Evolutionary conservation across 1,140 invertebrate genomes (phyloP), one percentile per base, ranked within the genome.

Genomic region (Diachasma alloeum): DNA sequence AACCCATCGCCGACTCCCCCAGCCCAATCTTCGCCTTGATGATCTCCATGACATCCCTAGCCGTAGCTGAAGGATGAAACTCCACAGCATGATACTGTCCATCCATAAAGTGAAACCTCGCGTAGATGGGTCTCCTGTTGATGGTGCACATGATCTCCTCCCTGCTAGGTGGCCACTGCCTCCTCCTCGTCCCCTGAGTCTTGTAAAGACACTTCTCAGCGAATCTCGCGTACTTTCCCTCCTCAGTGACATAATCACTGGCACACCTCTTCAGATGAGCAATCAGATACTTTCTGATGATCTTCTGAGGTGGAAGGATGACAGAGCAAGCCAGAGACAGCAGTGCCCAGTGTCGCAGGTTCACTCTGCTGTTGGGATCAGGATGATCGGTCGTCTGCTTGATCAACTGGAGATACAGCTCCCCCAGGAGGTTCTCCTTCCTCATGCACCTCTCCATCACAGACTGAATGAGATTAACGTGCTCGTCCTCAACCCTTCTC

Each of bases 121-220:
- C 95, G 85, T 98, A 97, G 74, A 98, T 95, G 5, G 95, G 95
- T 76, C 97, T 91, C 56, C 97, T 92, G 82, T 97, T 97, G 15
- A 96, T 96, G 0, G 97, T 97, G 86, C 96, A 98, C 78, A 97
- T 91, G 78, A 99, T 96, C 90, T 98, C 97, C 84, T 97, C 96
- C 70, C 95, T 93, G 8, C 96, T 98, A 5, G 97, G 97, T n/a
- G 97, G 95, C 92, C 95, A 96, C 80, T 97, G 95, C 0, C 97
- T 91, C 31, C 96, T 92, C 36, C 95, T 91, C 4, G 96, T 97
- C 73, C 96, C 96, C 80, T 96, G 93, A 39, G 95, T 97, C 86
- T 96, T 94, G 63, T 93, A 92, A 37, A 97, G 91, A 86, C 96
- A 96, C 93, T 97, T 97, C 86, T 98, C 95, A 36, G 97, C 96